phyloP scores from a whole-genome alignment of 2,797 vertebrate species.

The Cheirogaleus major region DNA sequence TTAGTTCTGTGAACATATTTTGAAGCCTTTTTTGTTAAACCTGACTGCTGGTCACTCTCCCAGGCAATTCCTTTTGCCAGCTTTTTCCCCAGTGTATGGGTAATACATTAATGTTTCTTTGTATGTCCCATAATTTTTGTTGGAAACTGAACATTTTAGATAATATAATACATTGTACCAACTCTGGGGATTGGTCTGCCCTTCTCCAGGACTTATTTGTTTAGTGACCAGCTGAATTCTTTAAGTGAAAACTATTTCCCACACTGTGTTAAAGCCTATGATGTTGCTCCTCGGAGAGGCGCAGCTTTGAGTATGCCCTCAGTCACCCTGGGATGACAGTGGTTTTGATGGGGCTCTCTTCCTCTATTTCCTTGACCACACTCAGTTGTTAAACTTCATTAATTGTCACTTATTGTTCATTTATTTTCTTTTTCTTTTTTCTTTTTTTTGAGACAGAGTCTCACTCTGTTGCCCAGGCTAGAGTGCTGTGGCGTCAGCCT shows the following conservation, averaged over 20 bases:
- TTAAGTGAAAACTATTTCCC: background rate
- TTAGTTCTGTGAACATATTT: background rate
- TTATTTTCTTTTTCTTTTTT: background rate
- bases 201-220: background rate
- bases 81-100: background rate
- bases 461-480: too few species aligned
- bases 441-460: too few species aligned
- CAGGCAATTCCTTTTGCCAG: background rate
- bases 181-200: background rate
- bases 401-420: background rate
- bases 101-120: background rate
- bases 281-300: background rate
- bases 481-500: too few species aligned
- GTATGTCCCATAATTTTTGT: background rate
- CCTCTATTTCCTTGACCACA: background rate
- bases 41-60: background rate
- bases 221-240: background rate
- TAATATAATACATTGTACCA: background rate
- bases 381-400: background rate
- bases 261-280: background rate
- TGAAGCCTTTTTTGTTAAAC: background rate
- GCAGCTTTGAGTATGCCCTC: background rate
- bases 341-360: background rate
- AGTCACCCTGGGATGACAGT: background rate
- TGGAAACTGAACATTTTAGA: slow-evolving; percentile 13